A percentile compares a stretch with the other conserved stretches of the same genome.
Conservation (phyloP, 92 coral and sea anemone species). For the Siderastrea siderea region DNA sequence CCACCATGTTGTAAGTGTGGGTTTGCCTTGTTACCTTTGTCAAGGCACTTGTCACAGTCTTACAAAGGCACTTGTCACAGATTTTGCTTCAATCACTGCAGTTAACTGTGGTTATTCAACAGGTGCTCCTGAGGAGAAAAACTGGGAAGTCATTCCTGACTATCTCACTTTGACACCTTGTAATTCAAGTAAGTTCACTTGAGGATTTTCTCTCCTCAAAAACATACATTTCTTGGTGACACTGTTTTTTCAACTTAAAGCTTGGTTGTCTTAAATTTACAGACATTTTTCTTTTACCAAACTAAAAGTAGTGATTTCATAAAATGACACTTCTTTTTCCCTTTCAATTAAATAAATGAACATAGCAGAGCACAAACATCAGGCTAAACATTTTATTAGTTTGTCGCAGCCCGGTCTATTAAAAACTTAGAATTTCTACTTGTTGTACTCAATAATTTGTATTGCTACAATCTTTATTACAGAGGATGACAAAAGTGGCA, state of each 20-base stretch:
- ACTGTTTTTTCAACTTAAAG: not conserved
- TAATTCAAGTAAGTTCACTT: slow-evolving; percentile 71
- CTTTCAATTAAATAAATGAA: no score
- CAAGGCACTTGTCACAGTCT: not conserved
- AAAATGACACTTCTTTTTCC: no score
- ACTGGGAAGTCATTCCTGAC: slow-evolving; percentile 94
- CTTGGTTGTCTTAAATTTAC: no score
- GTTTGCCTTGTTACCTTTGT: no score
- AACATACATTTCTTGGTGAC: not conserved
- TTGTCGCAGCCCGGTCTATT: no score
- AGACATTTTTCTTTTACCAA: no score
- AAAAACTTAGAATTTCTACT: no score
- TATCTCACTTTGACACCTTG: slow-evolving; percentile 84
- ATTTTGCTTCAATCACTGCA: not conserved
- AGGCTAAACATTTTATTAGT: not conserved
- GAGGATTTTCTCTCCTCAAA: not conserved
- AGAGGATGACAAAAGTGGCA: slow-evolving; percentile 70
- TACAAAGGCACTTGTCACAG: not conserved
- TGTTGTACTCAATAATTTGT: not conserved
- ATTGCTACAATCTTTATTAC: not conserved
- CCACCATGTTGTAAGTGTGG: no score
- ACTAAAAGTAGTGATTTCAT: no score
- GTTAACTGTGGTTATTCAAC: not conserved
- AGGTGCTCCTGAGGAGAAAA: slow-evolving; percentile 37
- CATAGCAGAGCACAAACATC: not conserved